phyloP scores from a whole-genome alignment of 1,140 invertebrate genomes.

The Drosophila trapezifrons region DNA sequence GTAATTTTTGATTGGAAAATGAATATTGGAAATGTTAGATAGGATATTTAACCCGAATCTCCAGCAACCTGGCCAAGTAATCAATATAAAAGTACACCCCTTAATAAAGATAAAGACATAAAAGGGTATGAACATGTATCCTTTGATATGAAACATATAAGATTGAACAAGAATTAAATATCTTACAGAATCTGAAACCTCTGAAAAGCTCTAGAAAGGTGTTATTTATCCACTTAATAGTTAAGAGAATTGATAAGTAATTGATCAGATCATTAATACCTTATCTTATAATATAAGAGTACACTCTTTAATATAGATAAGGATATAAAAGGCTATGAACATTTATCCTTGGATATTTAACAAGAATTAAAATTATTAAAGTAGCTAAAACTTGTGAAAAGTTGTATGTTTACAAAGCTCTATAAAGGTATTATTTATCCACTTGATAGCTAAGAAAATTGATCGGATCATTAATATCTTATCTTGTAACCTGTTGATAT shows the following conservation, averaged over 20 bases:
- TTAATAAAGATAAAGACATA: not conserved
- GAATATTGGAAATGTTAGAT: too few relatives aligned
- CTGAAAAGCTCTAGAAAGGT: not conserved
- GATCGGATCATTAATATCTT: not conserved
- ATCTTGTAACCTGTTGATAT: not conserved
- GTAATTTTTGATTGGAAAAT: not conserved
- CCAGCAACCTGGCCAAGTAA: not conserved
- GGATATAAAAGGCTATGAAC: too few relatives aligned
- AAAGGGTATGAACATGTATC: too few relatives aligned
- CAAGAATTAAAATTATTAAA: not conserved
- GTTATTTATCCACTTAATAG: too few relatives aligned
- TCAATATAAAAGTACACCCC: not conserved
- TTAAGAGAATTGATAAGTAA: too few relatives aligned
- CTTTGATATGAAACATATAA: not conserved
- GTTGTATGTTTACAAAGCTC: constrained; percentile 1
- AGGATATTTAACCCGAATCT: too few relatives aligned
- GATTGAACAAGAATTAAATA: not conserved
- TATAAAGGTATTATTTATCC: not conserved
- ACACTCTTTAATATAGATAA: not conserved
- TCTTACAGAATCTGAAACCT: too few relatives aligned
- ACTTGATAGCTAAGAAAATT: not conserved
- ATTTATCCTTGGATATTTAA: too few relatives aligned
- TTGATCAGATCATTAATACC: too few relatives aligned
- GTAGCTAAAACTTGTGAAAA: too few relatives aligned
- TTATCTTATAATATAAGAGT: not conserved